phyloP scores from a whole-genome alignment of 2,113 vertebrate species.

The Gadus chalcogrammus region DNA sequence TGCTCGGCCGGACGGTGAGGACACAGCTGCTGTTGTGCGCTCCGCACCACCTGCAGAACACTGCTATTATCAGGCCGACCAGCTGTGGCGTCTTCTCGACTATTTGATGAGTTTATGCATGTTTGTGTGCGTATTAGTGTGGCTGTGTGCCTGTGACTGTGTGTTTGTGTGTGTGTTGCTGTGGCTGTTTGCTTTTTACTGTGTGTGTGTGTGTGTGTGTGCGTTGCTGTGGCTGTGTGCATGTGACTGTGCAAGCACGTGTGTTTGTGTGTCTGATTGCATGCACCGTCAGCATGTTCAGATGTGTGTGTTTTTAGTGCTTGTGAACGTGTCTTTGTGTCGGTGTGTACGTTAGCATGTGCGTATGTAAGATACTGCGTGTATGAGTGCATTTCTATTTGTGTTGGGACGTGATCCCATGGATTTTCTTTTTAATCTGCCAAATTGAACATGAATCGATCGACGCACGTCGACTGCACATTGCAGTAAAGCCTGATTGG shows the following conservation, averaged over 20 bases:
- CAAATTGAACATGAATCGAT: too few species aligned
- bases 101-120: neutral
- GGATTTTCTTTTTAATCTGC: too few species aligned
- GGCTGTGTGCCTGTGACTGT: too few species aligned
- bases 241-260: too few species aligned
- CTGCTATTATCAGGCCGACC: neutral
- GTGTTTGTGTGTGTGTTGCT: too few species aligned
- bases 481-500: conserved; percentile 22
- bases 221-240: too few species aligned
- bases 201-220: too few species aligned
- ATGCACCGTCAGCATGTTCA: too few species aligned
- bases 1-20: neutral
- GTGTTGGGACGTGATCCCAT: neutral
- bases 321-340: neutral
- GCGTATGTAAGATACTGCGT: neutral
- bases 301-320: neutral
- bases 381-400: neutral
- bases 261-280: too few species aligned
- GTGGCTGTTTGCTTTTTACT: too few species aligned
- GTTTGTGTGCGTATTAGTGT: too few species aligned
- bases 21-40: neutral
- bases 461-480: neutral
- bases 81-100: neutral
- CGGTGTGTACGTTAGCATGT: neutral
- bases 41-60: neutral